A percentile compares a stretch with the other conserved stretches of the same genome.
phyloP scores from a whole-genome alignment of 2,113 vertebrate species.

The Bubo blakistoni region DNA sequence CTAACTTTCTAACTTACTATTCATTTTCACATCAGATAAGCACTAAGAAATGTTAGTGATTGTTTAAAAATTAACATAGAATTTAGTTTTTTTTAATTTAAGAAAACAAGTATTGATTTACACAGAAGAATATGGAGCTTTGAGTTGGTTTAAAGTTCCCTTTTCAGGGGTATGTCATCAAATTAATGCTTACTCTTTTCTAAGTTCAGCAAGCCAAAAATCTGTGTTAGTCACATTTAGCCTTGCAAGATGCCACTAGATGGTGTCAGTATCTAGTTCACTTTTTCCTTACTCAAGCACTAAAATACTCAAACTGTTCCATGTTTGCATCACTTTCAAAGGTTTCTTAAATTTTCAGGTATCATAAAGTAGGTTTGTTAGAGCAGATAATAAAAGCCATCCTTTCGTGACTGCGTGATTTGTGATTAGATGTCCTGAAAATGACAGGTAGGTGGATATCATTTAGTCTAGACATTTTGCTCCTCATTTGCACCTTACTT shows the following conservation, averaged over 20 bases:
- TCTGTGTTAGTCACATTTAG: background rate
- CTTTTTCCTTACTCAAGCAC: background rate
- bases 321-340: background rate
- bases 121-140: background rate
- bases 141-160: background rate
- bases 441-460: background rate
- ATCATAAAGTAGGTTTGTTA: background rate
- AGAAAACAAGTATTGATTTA: background rate
- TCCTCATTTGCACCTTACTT: background rate
- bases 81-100: too few relatives aligned
- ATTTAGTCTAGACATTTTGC: background rate
- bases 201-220: background rate
- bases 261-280: conserved; percentile 58
- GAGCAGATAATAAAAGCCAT: background rate
- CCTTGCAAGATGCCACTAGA: conserved; percentile 53
- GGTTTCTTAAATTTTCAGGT: background rate
- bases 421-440: background rate
- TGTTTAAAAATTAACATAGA: background rate
- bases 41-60: background rate
- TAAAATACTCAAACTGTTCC: background rate
- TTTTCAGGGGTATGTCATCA: background rate
- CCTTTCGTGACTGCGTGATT: background rate
- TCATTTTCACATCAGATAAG: background rate
- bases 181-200: background rate
- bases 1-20: background rate